Conservation (phyloP, 2,797 vertebrate species). For the Onychomys leucogaster region DNA sequence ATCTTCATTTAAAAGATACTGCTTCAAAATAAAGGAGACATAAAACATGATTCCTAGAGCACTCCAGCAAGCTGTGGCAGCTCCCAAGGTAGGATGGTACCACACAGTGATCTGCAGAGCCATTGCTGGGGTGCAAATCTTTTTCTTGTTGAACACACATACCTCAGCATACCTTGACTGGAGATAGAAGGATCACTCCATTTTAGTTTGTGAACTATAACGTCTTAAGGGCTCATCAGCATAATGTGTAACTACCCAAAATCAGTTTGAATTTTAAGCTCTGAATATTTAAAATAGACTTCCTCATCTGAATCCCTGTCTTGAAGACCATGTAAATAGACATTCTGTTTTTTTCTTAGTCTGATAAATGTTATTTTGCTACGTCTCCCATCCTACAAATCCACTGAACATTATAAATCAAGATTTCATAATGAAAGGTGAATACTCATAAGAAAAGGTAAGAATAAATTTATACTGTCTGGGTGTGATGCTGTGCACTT, state of each 20-base stretch:
- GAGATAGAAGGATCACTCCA: background rate
- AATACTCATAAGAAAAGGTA: background rate
- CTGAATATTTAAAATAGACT: conserved; percentile 5
- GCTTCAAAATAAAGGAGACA: background rate
- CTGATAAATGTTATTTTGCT: background rate
- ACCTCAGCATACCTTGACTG: background rate
- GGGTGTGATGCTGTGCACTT: background rate
- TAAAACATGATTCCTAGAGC: background rate
- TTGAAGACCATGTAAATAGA: background rate
- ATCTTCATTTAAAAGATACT: background rate
- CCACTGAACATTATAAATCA: background rate
- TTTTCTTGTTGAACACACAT: background rate
- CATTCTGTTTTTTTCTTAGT: background rate
- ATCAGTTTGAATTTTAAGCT: background rate
- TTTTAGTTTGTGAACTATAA: background rate
- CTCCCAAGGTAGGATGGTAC: background rate
- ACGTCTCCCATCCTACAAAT: background rate
- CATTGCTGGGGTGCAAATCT: fast-evolving
- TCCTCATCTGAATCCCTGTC: background rate
- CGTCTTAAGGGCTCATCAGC: background rate
- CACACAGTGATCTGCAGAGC: fast-evolving
- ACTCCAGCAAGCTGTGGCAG: background rate
- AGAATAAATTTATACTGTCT: background rate
- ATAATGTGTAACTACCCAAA: background rate
- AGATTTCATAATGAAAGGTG: background rate